Base-by-base conservation (phyloP, 2,113 vertebrate genomes). In the Dascyllus trimaculatus region DNA sequence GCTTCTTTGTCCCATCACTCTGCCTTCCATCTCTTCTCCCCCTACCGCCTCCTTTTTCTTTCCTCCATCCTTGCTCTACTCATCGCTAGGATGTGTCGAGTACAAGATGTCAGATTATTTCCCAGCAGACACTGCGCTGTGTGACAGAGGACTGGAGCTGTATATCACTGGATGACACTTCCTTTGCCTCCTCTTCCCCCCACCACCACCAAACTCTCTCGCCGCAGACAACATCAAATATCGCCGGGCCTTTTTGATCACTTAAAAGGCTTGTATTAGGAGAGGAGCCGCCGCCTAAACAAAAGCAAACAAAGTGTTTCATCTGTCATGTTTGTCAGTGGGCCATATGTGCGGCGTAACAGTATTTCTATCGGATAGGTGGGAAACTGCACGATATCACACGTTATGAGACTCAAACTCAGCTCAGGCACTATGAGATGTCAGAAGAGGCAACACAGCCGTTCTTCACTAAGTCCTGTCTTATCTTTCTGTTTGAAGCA, bases 61-160 rank as follows among this genome's bases (percentile, higher is more conserved):
- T 49, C 19, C 61, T 71, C 72, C 46, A 40, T 82, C 75, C 54
- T n/a, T 62, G 76, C 80, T 63, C 54, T 78, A 72, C 76, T 83
- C 70, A 71, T 88, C 61, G 73, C 87, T 68, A 79, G 85, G 72
- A 88, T 85, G 83, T 88, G 85, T 89, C 72, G 82, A 89, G 90
- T 76, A 70, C 90, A 91, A 89, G 83, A 93, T 93, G 93, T 94
- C 92, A 93, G 86, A 94, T 90, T 92, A 91, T 93, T 93, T 92
- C 91, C 90, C 91, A 87, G 85, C 86, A 94, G 91, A 89, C 87
- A 71, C 79, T 87, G 86, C 74, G 63, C 76, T 79, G 85, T 89
- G 82, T 91, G 92, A 93, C 91, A 84, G 91, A 85, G 85, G 87
- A 89, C 75, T 70, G 71, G 72, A 86, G 89, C 83, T 87, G 85